Evolutionary conservation across 1,140 invertebrate genomes (phyloP).

Genomic region (Colletes latitarsis): DNA sequence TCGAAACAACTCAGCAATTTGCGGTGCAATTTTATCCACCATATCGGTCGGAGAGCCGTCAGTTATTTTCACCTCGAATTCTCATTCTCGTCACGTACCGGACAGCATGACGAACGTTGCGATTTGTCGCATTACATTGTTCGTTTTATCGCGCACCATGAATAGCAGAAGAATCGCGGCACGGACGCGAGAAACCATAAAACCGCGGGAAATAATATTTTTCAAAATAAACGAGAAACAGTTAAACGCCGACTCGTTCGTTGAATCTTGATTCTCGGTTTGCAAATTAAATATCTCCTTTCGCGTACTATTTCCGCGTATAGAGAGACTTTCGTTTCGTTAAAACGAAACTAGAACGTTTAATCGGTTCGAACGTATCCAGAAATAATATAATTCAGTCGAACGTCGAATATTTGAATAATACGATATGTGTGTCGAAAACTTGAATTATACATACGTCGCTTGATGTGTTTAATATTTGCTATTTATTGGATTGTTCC

Average conservation of each 20-base stretch:
- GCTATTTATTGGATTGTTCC: no score
- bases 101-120: constrained; percentile 48
- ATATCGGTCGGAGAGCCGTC: constrained; percentile 24
- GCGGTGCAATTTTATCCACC: constrained; percentile 44
- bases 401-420: no score
- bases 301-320: no score
- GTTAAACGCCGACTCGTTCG: neutral
- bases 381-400: no score
- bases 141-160: constrained; percentile 31
- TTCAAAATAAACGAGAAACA: neutral
- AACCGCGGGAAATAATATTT: constrained; percentile 13
- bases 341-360: no score
- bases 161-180: constrained; percentile 13
- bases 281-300: neutral
- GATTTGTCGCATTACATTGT: constrained; percentile 43
- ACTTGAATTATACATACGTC: no score
- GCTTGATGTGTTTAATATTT: no score
- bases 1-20: constrained; percentile 40
- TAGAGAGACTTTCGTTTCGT: no score
- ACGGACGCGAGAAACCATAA: neutral
- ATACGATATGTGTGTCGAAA: no score
- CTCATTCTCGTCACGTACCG: constrained; percentile 51
- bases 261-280: neutral
- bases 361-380: no score
- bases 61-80: constrained; percentile 46